Conservation (phyloP, 2,888 invertebrate genomes). For the Brassicogethes aeneus region DNA sequence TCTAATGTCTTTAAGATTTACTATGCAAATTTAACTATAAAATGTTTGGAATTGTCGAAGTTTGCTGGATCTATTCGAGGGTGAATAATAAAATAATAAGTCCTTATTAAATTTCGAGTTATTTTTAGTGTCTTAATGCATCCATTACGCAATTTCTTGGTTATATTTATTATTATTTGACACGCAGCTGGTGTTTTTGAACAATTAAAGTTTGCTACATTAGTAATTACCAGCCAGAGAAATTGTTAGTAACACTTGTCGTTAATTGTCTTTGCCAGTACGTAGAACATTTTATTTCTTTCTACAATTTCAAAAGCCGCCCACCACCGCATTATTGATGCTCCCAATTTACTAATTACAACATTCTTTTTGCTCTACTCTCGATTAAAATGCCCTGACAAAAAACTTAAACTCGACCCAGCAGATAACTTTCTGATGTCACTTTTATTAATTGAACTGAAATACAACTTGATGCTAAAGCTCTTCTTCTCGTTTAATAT, state of each 20-base stretch:
- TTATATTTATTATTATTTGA: constrained; percentile 38
- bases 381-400: neutral
- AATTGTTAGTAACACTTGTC: constrained; percentile 41
- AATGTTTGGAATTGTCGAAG: too few relatives aligned
- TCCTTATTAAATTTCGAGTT: neutral
- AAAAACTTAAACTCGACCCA: neutral
- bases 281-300: constrained; percentile 27
- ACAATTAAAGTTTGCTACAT: constrained; percentile 41
- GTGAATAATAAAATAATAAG: constrained; percentile 1
- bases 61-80: neutral
- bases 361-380: constrained; percentile 6
- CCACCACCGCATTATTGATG: constrained; percentile 19
- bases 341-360: constrained; percentile 24
- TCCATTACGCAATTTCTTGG: constrained; percentile 35
- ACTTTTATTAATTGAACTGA: neutral
- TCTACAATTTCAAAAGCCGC: too few relatives aligned
- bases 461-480: too few relatives aligned
- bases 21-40: too few relatives aligned
- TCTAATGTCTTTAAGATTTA: too few relatives aligned
- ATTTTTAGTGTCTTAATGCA: constrained; percentile 11
- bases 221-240: constrained; percentile 36
- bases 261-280: constrained; percentile 36
- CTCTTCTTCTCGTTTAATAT: too few relatives aligned
- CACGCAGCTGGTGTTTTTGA: constrained; percentile 42
- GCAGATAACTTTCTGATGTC: neutral